A percentile compares a stretch with the other conserved stretches of the same genome.
Evolutionary conservation across 2,113 vertebrate genomes (phyloP).

Genomic region (Cynoglossus semilaevis): DNA sequence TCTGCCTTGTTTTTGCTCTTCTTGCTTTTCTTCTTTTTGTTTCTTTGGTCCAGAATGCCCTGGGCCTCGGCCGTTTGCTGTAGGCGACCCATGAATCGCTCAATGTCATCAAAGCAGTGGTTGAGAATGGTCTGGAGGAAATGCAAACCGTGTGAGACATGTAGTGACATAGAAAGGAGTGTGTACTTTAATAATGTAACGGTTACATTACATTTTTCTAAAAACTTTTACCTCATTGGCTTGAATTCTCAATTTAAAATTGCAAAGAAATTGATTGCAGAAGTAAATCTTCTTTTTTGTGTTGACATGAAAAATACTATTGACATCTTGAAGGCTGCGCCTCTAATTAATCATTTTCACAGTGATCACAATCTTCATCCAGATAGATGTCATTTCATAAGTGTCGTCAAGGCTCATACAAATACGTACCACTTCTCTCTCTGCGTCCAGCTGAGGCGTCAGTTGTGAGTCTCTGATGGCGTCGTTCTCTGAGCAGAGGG

Average conservation of each 20-base stretch:
- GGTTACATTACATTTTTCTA: too few relatives aligned
- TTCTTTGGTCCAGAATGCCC: conserved; percentile 75
- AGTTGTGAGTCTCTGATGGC: conserved; percentile 7
- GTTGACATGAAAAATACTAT: too few relatives aligned
- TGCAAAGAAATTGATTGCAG: too few relatives aligned
- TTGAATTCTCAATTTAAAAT: too few relatives aligned
- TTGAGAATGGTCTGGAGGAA: conserved; percentile 81
- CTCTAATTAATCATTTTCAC: too few relatives aligned
- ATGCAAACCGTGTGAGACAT: neutral
- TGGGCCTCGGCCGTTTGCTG: conserved; percentile 82
- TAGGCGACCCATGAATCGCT: conserved; percentile 79
- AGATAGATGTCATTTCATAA: neutral
- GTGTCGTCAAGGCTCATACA: too few relatives aligned
- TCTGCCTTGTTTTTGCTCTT: conserved; percentile 55
- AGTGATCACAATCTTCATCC: neutral
- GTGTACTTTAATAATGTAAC: too few relatives aligned
- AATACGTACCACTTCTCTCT: conserved; percentile 75
- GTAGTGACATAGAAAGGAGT: too few relatives aligned
- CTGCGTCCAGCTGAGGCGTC: conserved; percentile 40
- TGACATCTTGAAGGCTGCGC: too few relatives aligned
- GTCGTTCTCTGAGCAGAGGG: conserved; percentile 57
- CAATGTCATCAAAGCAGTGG: conserved; percentile 85
- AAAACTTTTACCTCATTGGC: too few relatives aligned
- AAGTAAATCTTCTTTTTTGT: too few relatives aligned
- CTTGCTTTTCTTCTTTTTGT: conserved; percentile 57